Conservation (phyloP, 2,888 invertebrate species). For the Atherix ibis region DNA sequence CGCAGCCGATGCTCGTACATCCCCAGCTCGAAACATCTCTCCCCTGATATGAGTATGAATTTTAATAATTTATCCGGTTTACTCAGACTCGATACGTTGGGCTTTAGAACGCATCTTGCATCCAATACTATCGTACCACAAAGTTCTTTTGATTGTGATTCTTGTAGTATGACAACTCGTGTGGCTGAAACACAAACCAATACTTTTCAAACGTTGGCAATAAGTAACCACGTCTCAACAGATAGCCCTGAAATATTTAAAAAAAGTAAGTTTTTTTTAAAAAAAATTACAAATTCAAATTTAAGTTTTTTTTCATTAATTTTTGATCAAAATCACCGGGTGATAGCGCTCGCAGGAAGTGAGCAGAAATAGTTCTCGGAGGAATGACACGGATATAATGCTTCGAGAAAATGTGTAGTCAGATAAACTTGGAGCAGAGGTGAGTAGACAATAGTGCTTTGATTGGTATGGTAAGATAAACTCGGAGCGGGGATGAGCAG, state of each 20-base stretch:
- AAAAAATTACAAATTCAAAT: too few species aligned
- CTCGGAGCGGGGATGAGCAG: too few species aligned
- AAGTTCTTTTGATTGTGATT: conserved; percentile 49
- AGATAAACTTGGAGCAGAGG: too few species aligned
- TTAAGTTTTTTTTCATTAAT: too few species aligned
- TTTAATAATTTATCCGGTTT: conserved; percentile 36
- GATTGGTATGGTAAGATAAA: too few species aligned
- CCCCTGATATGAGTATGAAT: conserved; percentile 51
- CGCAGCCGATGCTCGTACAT: conserved; percentile 59
- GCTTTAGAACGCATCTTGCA: conserved; percentile 47
- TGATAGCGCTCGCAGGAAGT: too few species aligned
- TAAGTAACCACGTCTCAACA: conserved; percentile 58
- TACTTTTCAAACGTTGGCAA: conserved; percentile 62
- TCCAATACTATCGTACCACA: conserved; percentile 52
- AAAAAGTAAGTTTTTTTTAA: too few species aligned
- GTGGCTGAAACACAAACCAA: conserved; percentile 66
- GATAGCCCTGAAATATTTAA: conserved; percentile 46
- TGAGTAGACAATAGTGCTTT: too few species aligned
- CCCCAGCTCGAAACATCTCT: conserved; percentile 55
- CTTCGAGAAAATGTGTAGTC: too few species aligned
- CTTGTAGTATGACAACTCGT: conserved; percentile 57
- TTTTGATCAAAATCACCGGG: too few species aligned
- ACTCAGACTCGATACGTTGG: conserved; percentile 34
- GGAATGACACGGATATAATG: too few species aligned
- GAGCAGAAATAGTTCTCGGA: too few species aligned